Evolutionary conservation across 2,113 vertebrate species (phyloP).

Genomic region (Mormyrus lacerda): DNA sequence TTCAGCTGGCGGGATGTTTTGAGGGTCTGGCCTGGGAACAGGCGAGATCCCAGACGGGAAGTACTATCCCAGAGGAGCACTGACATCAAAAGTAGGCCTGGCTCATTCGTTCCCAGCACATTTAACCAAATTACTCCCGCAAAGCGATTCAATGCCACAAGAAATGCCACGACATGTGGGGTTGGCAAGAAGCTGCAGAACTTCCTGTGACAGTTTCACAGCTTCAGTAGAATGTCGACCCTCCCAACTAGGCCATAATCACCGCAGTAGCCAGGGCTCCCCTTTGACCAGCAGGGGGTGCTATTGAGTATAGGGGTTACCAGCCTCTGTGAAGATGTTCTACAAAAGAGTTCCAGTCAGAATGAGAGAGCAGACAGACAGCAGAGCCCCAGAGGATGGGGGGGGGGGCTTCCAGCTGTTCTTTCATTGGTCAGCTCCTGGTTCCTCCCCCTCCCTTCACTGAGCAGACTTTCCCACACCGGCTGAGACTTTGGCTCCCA

Average conservation of each 20-base stretch:
- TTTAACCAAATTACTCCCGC: neutral
- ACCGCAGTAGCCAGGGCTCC: neutral
- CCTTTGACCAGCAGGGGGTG: neutral
- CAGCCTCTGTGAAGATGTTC: neutral
- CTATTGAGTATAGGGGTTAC: neutral
- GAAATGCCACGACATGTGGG: neutral
- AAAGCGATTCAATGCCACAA: neutral
- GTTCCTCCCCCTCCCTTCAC: neutral
- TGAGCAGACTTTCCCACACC: neutral
- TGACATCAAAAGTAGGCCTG: neutral
- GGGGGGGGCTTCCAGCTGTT: neutral
- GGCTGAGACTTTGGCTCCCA: neutral
- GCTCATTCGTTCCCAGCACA: neutral
- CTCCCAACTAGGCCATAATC: neutral
- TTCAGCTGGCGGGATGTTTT: neutral
- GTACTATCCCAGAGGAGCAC: neutral
- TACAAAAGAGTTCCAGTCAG: neutral
- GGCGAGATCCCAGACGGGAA: neutral
- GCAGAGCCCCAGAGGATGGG: neutral
- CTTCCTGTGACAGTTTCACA: neutral
- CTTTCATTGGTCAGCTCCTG: neutral
- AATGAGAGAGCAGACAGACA: neutral
- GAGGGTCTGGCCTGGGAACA: neutral
- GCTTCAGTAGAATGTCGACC: neutral
- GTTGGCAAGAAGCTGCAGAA: neutral